Base-by-base conservation (phyloP, 2,888 invertebrate species). In the Pollenia labialis region DNA sequence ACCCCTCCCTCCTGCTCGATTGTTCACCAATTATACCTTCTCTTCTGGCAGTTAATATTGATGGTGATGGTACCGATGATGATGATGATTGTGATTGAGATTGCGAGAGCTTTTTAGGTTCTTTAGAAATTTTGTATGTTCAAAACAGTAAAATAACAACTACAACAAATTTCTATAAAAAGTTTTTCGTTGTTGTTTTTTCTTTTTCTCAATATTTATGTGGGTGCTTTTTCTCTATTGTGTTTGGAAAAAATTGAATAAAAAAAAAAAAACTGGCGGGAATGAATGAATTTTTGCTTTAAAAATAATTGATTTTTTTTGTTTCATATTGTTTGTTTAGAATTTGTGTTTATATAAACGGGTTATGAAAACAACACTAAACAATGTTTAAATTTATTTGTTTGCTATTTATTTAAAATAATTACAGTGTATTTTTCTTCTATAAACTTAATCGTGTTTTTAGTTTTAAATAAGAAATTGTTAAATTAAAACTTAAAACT, bases 201-300 rank as follows among this genome's bases (percentile, higher is more conserved):
- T 52, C 18, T 48, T 60, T 85, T 80, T 81, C 74, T 18, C 64
- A 56, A 72, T 79, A 66, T 68, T 50, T 75, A 77, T 85, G 86
- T 86, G 82, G 86, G 86, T 75, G 86, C 42, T 76, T 62, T 62
- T 79, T 32, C 46, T 50, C 56, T 18, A 58, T 52, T 42, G 7
- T 12, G n/a, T 60, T 50, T 58, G 18, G 42, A 42, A 46, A 75
- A 50, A 8, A 16, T 18, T 32, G 6, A 32, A 32, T 32, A 32
- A 32, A 32, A 32, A 32, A 23, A n/a, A n/a, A 46, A 44, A 75
- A 74, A 79, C 50, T 71, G 58, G 44, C 75, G 72, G 56, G 54
- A 72, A 52, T 72, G 11, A 64, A 72, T 69, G 42, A 56, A 79
- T 58, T 68, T 23, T 58, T 58, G 60, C 58, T 85, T 80, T 60